Percentiles rank a stretch among this genome's conserved stretches.
These are phyloP conservation scores for Drusus annulatus DNA, from an alignment of 1,140 invertebrate species.

Conservation along the genomic window DNA sequence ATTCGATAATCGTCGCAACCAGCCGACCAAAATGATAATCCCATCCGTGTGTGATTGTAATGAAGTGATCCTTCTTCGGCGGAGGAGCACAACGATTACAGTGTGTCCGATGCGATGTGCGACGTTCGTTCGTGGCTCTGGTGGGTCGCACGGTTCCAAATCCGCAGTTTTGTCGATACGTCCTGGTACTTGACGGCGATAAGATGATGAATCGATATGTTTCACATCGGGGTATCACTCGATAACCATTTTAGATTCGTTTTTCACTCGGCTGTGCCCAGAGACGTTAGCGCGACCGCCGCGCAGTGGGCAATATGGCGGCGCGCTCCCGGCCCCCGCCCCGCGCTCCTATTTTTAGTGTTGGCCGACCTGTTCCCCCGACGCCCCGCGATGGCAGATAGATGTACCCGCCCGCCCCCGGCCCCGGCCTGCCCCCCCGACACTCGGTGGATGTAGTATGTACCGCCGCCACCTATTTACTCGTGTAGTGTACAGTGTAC, in stretches of 20 bases:
- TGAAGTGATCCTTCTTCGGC: no score
- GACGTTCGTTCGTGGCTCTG: no score
- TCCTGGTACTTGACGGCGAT: neutral
- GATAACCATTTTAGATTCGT: neutral
- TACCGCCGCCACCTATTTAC: neutral
- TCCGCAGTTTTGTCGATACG: neutral
- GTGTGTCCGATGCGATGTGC: no score
- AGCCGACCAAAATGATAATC: neutral
- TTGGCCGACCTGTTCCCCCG: neutral
- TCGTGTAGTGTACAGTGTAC: neutral
- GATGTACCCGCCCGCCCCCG: slow-evolving; percentile 4
- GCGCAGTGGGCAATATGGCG: slow-evolving; percentile 39
- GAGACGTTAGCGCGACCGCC: slow-evolving; percentile 14
- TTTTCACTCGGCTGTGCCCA: slow-evolving; percentile 1
- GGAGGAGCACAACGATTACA: no score
- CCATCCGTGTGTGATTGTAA: neutral
- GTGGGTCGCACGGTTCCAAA: no score
- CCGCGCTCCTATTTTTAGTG: slow-evolving; percentile 34
- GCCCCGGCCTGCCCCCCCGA: no score
- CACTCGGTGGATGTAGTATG: neutral
- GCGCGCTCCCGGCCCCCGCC: neutral
- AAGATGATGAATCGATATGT: slow-evolving; percentile 9
- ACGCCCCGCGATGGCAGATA: neutral
- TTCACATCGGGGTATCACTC: neutral
- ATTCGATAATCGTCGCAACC: neutral